These are phyloP conservation scores for Propsilocerus akamusi DNA, from an alignment of 1,140 invertebrate genomes.

Conservation along the genomic window DNA sequence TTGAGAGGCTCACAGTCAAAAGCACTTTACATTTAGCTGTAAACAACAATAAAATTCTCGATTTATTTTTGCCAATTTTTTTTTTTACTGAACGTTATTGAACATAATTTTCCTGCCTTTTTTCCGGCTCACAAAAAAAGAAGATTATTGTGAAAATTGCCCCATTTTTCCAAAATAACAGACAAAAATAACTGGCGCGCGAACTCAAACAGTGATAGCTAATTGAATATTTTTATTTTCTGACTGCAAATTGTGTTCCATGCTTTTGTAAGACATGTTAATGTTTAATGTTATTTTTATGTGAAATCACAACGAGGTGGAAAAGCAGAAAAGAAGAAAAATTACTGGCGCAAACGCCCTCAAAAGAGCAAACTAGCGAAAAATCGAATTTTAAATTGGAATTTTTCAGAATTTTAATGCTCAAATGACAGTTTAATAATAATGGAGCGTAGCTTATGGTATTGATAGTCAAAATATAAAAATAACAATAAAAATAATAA, in stretches of 20 bases:
- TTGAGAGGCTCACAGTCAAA: not conserved
- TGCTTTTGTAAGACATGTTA: slow-evolving; percentile 1
- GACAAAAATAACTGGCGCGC: slow-evolving; percentile 2
- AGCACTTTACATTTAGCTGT: not conserved
- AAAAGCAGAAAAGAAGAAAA: not conserved
- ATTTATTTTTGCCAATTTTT: not conserved
- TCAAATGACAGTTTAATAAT: slow-evolving; percentile 1
- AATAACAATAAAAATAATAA: not conserved
- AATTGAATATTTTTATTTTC: slow-evolving; percentile 2
- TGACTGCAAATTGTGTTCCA: not conserved
- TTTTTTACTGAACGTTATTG: not conserved
- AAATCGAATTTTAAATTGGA: not conserved
- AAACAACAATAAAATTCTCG: not conserved
- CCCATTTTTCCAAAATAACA: not conserved
- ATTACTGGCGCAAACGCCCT: not conserved
- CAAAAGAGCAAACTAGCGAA: not conserved
- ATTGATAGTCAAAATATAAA: not conserved
- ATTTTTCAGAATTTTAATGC: not conserved
- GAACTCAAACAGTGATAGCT: not conserved
- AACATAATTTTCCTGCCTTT: slow-evolving; percentile 1
- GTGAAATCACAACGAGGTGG: not conserved
- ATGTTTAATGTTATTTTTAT: slow-evolving; percentile 1
- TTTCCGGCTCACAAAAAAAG: not conserved
- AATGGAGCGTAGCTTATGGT: not conserved
- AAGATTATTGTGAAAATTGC: not conserved